phyloP scores from a whole-genome alignment of 2,113 vertebrate species.

The Laterallus jamaicensis region DNA sequence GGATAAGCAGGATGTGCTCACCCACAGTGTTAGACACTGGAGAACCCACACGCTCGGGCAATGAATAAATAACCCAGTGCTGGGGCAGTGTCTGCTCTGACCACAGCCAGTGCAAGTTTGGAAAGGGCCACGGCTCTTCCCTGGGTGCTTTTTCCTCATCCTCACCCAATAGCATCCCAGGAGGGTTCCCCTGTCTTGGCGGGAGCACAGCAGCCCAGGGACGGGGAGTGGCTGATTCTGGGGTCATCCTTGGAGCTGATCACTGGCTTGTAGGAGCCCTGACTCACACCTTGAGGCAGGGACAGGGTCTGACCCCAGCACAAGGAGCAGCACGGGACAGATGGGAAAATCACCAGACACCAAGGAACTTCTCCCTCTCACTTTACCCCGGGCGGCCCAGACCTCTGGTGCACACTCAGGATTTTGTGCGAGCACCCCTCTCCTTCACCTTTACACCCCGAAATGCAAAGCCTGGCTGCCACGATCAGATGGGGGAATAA shows the following conservation, averaged over 20 bases:
- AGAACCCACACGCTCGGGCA: fast-evolving
- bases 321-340: not conserved
- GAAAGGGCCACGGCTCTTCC: not conserved
- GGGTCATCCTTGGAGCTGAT: not conserved
- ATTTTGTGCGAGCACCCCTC: not conserved
- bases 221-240: fast-evolving
- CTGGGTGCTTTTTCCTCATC: not conserved
- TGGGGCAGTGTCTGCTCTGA: not conserved
- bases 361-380: fast-evolving
- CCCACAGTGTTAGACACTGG: not conserved
- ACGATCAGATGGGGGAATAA: fast-evolving
- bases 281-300: fast-evolving
- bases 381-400: not conserved
- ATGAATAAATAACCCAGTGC: not conserved
- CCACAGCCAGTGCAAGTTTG: fast-evolving
- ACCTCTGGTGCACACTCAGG: fast-evolving
- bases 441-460: fast-evolving
- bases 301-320: not conserved
- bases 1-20: not conserved
- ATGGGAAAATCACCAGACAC: fast-evolving
- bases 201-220: fast-evolving
- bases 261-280: fast-evolving
- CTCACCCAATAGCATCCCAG: not conserved
- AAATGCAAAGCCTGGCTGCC: not conserved
- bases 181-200: not conserved